Evolutionary conservation across 2,113 vertebrate species (phyloP).

Genomic region (Recurvirostra avosetta): DNA sequence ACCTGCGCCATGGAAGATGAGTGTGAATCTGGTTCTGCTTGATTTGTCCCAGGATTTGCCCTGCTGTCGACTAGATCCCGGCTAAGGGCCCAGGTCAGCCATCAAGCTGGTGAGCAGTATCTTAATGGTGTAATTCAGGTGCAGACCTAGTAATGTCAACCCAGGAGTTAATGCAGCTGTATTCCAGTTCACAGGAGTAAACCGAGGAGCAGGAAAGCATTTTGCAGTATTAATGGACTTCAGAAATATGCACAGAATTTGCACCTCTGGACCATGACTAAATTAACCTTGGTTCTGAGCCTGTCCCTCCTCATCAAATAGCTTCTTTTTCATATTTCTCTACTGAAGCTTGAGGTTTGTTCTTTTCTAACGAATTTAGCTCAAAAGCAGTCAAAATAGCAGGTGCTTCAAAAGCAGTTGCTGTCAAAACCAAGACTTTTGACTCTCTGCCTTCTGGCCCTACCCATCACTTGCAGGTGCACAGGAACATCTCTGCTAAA

Average conservation of each 20-base stretch:
- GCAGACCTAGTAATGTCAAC: background rate
- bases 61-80: background rate
- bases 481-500: background rate
- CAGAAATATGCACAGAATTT: background rate
- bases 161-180: background rate
- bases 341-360: background rate
- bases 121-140: background rate
- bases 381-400: background rate
- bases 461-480: background rate
- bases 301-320: background rate
- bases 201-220: background rate
- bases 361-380: background rate
- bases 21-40: background rate
- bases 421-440: background rate
- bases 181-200: background rate
- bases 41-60: background rate
- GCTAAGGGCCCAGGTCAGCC: background rate
- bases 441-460: background rate
- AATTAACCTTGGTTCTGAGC: background rate
- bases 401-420: background rate
- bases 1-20: rapidly evolving
- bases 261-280: background rate
- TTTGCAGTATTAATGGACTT: background rate
- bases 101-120: background rate
- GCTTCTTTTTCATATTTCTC: background rate